phyloP scores from a whole-genome alignment of 1,140 invertebrate species.

The Leptinotarsa lineolata region DNA sequence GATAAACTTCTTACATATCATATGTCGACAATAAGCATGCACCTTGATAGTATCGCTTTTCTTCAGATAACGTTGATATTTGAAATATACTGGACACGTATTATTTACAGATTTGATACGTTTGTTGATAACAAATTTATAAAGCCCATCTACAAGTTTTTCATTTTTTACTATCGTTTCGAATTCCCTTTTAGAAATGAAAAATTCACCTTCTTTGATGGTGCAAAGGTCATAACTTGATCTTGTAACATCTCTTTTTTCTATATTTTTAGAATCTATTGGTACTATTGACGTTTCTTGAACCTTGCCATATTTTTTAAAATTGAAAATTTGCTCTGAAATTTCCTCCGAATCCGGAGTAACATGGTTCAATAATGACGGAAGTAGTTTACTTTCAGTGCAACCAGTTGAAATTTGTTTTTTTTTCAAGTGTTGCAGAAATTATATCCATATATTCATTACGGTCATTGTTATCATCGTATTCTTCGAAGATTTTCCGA shows the following conservation, averaged over 20 bases:
- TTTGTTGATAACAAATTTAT: constrained; percentile 11
- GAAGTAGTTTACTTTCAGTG: not conserved
- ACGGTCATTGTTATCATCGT: not conserved
- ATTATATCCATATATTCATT: not conserved
- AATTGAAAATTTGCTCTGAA: not conserved
- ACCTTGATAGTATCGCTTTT: constrained; percentile 4
- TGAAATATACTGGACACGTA: constrained; percentile 23
- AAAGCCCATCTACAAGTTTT: not conserved
- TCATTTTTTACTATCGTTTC: not conserved
- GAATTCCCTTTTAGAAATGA: not conserved
- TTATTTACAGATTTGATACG: constrained; percentile 5
- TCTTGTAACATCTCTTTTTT: not conserved
- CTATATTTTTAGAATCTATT: not conserved
- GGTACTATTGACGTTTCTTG: not conserved
- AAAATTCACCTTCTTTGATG: not conserved
- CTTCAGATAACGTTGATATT: constrained; percentile 14
- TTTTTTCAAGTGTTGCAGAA: not conserved
- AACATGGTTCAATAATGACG: not conserved
- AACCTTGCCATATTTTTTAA: not conserved
- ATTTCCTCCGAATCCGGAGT: constrained; percentile 10
- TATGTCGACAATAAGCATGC: constrained; percentile 22
- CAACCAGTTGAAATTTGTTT: not conserved
- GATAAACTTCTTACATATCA: constrained; percentile 2
- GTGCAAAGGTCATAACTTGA: not conserved
- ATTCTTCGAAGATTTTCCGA: not conserved